Evolutionary conservation across 2,797 vertebrate species (phyloP).

Genomic region (Hapalemur alaotrensis): DNA sequence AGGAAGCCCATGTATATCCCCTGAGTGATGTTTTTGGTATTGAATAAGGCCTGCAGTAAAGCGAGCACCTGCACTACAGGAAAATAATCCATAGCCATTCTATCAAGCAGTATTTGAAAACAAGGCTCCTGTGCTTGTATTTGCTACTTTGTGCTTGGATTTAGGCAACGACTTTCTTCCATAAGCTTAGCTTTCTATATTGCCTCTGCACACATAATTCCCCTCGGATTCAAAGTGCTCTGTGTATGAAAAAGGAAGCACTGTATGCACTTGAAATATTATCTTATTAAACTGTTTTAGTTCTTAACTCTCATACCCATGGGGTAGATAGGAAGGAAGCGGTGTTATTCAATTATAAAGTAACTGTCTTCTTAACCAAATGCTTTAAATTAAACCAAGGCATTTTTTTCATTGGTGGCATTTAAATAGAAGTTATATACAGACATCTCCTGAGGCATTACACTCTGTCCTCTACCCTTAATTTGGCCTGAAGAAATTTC

Average conservation of each 20-base stretch:
- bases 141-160: background rate
- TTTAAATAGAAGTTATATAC: constrained; percentile 68
- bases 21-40: background rate
- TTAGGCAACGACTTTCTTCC: background rate
- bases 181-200: background rate
- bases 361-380: constrained; percentile 72
- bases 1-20: background rate
- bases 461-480: constrained; percentile 51
- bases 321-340: constrained; percentile 69
- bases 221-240: constrained; percentile 37
- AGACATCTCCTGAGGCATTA: constrained; percentile 39
- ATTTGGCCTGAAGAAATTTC: constrained; percentile 65
- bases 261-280: constrained; percentile 70
- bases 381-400: constrained; percentile 66
- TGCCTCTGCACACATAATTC: background rate
- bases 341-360: constrained; percentile 76
- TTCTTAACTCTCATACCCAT: constrained; percentile 67
- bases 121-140: background rate
- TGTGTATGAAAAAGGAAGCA: constrained; percentile 35
- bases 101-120: background rate
- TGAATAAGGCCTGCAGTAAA: background rate
- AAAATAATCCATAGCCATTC: background rate
- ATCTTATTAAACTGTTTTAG: constrained; percentile 74
- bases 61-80: background rate
- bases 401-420: constrained; percentile 63